Base-by-base conservation (phyloP, 2,797 vertebrate species). In the Selene dorsalis region DNA sequence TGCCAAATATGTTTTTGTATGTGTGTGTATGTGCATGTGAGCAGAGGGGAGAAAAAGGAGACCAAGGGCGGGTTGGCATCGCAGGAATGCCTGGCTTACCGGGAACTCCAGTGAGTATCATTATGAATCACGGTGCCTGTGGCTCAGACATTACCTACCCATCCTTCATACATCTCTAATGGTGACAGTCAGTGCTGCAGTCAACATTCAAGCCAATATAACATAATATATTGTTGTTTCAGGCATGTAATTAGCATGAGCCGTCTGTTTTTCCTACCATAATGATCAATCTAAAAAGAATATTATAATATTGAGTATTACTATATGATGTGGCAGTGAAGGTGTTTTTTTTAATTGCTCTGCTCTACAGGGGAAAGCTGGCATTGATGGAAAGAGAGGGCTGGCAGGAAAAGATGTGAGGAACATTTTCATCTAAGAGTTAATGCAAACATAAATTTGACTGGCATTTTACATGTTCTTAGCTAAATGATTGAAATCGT, bases 41-140 rank as follows among this genome's bases (percentile, higher is more conserved):
- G 48, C 84, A 95, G 92, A 93, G 45, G 69, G 95, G 94, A 73
- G 93, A 95, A 14, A 94, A 87, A 82, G 95, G 95, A 84, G 94
- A 95, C 16, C 85, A 90, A 7, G 95, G 95, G 20, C 89, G 92
- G 11, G 63, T 92, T 9, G 95, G 96, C 50, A 94, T 95, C 26
- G 89, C 92, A 52, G 95, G 96, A 35, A 95, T 95, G 66, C 94
- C 95, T 45, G 96, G 96, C 24, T 91, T 96, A 83, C 95, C 95
- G 0, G 95, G 95, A 76, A 94, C 92, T 70, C 93, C 95, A 26
- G 95, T 96, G 83, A 94, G 95, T 94, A 64, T 85, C 41, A 4
- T 9, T 18, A n/a, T 48, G 39, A 73, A 12, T 63, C 28, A 10
- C 0, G 1, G 3, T 8, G 1, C 58, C 20, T 71, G 16, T 10